Percentiles rank a stretch among this genome's conserved stretches.
Evolutionary conservation across 2,113 vertebrate species (phyloP).

Genomic region (Pelvicachromis taeniatus): DNA sequence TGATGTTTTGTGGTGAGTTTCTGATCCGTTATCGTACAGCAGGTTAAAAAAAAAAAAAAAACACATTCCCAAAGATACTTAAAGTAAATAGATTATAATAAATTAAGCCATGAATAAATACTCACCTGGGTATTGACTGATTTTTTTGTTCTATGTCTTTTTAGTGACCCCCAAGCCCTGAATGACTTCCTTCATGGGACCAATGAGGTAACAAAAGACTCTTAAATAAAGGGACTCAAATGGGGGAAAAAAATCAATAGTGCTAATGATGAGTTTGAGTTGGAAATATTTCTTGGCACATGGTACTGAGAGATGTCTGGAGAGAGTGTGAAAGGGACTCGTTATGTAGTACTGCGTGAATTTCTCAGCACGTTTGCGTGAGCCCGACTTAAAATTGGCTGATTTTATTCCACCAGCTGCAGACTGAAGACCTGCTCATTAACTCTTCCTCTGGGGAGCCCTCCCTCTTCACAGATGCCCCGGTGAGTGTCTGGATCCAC

Average conservation of each 20-base stretch:
- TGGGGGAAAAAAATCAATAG: not conserved
- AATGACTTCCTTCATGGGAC: constrained; percentile 82
- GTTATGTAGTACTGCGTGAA: not conserved
- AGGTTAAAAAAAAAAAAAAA: rapidly evolving
- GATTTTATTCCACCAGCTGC: constrained; percentile 70
- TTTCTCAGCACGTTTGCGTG: constrained; percentile 3
- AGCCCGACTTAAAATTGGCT: constrained; percentile 6
- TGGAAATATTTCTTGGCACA: constrained; percentile 9
- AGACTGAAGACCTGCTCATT: constrained; percentile 79
- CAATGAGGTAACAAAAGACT: constrained; percentile 69
- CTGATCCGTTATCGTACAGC: not conserved
- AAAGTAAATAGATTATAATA: not conserved
- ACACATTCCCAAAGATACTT: rapidly evolving
- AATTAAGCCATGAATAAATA: not conserved
- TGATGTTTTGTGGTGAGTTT: constrained; percentile 80
- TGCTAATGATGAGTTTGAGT: not conserved
- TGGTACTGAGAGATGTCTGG: not conserved
- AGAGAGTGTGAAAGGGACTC: not conserved
- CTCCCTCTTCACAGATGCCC: constrained; percentile 75
- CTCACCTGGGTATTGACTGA: not conserved
- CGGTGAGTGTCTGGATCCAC: constrained; percentile 70
- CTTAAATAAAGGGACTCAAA: not conserved
- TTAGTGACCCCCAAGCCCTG: constrained; percentile 80
- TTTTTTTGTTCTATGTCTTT: not conserved
- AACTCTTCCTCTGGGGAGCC: constrained; percentile 73